A percentile compares a stretch with the other conserved stretches of the same genome.
phyloP scores from a whole-genome alignment of 2,888 invertebrate species.

The Cheilosia urbana region DNA sequence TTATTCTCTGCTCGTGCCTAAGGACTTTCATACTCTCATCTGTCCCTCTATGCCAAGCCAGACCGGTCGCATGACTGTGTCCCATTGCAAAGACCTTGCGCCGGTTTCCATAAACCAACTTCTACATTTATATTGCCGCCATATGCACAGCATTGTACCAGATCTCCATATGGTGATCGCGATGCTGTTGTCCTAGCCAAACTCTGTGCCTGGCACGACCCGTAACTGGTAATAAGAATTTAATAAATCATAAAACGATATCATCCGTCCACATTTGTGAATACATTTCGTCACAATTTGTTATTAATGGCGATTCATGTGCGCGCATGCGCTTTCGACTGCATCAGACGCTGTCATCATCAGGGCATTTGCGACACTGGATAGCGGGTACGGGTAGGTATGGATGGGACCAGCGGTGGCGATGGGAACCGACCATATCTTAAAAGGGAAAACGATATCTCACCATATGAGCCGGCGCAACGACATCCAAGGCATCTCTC shows the following conservation, averaged over 20 bases:
- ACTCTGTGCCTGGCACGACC: constrained; percentile 54
- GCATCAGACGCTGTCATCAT: constrained; percentile 19
- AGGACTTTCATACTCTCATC: background rate
- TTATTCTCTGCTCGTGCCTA: background rate
- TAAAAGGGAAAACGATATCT: constrained; percentile 53
- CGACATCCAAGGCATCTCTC: constrained; percentile 17
- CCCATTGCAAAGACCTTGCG: constrained; percentile 43
- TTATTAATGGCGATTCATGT: constrained; percentile 68
- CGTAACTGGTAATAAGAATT: constrained; percentile 52
- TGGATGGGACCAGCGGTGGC: too few species aligned
- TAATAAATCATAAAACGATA: constrained; percentile 74
- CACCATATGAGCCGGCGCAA: constrained; percentile 1
- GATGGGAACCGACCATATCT: constrained; percentile 10
- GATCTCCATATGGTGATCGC: constrained; percentile 38
- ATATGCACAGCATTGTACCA: constrained; percentile 37
- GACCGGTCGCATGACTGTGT: background rate
- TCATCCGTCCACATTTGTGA: constrained; percentile 57
- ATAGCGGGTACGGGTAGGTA: background rate
- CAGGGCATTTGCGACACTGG: constrained; percentile 48
- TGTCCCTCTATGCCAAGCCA: background rate
- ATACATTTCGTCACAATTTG: constrained; percentile 69
- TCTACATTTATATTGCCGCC: background rate
- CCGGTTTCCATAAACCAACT: constrained; percentile 53
- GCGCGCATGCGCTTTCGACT: constrained; percentile 33
- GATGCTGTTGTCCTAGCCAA: constrained; percentile 54